A percentile compares a stretch with the other conserved stretches of the same genome.
These are phyloP conservation scores for Seriola rivoliana DNA, from an alignment of 2,113 vertebrate species.

Conservation along the genomic window DNA sequence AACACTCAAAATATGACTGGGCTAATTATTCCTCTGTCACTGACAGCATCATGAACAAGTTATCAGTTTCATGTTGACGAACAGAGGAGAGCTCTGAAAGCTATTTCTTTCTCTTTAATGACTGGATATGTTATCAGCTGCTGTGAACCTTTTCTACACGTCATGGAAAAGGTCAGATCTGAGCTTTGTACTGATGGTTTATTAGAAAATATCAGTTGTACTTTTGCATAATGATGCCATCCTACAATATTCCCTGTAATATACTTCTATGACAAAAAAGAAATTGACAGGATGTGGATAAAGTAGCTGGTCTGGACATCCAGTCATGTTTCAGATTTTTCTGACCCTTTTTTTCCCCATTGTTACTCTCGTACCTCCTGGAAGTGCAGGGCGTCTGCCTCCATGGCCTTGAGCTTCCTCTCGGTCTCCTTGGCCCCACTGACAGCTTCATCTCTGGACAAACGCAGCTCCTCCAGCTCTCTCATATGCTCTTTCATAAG, in stretches of 20 bases:
- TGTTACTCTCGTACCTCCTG: conserved; percentile 88
- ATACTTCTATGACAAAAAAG: too few relatives aligned
- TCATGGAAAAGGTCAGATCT: neutral
- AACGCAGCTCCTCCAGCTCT: conserved; percentile 92
- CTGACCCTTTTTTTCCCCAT: neutral
- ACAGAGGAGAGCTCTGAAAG: too few relatives aligned
- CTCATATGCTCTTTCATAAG: conserved; percentile 93
- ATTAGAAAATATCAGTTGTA: neutral
- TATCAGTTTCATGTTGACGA: too few relatives aligned
- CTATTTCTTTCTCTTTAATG: neutral
- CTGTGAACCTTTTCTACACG: too few relatives aligned
- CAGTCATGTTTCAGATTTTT: neutral
- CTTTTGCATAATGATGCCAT: neutral
- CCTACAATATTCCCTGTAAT: neutral
- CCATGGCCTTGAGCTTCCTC: conserved; percentile 95
- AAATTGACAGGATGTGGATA: too few relatives aligned
- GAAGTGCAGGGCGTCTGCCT: conserved; percentile 92
- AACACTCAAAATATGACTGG: too few relatives aligned
- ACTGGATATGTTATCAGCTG: too few relatives aligned
- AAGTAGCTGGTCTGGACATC: neutral
- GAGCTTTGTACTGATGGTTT: neutral
- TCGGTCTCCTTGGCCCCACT: conserved; percentile 92
- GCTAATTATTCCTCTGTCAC: too few relatives aligned
- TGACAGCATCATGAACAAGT: too few relatives aligned
- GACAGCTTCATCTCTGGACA: conserved; percentile 92